These are phyloP conservation scores for Aricia agestis DNA, from an alignment of 1,140 invertebrate species.

Conservation along the genomic window DNA sequence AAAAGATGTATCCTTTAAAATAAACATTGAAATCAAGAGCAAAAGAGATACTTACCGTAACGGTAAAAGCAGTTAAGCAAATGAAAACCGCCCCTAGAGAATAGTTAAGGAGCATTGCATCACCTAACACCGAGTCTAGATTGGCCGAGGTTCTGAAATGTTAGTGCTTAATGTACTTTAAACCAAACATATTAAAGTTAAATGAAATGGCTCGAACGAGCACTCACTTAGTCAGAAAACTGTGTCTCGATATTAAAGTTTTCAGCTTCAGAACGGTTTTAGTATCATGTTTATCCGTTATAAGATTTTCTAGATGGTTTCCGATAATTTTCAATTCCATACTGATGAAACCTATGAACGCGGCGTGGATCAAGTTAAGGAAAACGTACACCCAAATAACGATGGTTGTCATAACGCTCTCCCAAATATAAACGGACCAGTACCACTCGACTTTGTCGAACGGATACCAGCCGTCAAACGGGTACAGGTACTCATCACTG, in stretches of 20 bases:
- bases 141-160: conserved; percentile 48
- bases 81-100: conserved; percentile 54
- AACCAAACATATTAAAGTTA: conserved; percentile 13
- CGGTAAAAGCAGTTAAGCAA: conserved; percentile 56
- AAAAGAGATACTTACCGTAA: conserved; percentile 39
- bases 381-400: conserved; percentile 46
- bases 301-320: conserved; percentile 41
- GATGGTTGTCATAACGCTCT: conserved; percentile 53
- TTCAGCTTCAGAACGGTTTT: conserved; percentile 42
- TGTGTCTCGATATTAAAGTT: conserved; percentile 46
- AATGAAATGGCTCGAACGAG: neutral
- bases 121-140: conserved; percentile 48
- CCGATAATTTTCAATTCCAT: conserved; percentile 57
- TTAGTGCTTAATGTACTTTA: conserved; percentile 28
- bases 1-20: too few species aligned
- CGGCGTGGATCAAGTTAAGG: conserved; percentile 46
- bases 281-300: conserved; percentile 39
- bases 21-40: conserved; percentile 14
- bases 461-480: conserved; percentile 63
- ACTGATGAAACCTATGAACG: conserved; percentile 48
- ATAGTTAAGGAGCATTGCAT: conserved; percentile 55
- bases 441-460: conserved; percentile 60
- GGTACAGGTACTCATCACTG: conserved; percentile 45
- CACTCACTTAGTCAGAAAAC: conserved; percentile 46
- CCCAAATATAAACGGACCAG: conserved; percentile 49